phyloP scores from a whole-genome alignment of 2,113 vertebrate species.

The Aphelocoma coerulescens region DNA sequence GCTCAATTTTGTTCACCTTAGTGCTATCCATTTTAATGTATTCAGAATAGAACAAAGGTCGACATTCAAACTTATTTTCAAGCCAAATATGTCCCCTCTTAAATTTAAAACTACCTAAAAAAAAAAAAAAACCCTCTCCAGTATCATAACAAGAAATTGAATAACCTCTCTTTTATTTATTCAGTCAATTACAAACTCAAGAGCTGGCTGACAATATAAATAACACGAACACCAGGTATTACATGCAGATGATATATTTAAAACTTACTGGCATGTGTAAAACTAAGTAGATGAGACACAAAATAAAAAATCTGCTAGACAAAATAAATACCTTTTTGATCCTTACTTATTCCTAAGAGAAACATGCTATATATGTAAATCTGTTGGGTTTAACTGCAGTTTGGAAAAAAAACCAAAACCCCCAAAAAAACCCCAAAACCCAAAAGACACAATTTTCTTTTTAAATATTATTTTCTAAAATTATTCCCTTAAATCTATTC shows the following conservation, averaged over 20 bases:
- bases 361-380: not conserved
- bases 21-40: conserved; percentile 31
- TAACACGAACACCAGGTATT: not conserved
- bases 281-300: conserved; percentile 2
- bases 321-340: conserved; percentile 1
- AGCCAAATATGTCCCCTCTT: not conserved
- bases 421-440: not conserved
- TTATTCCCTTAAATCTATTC: not conserved
- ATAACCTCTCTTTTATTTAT: not conserved
- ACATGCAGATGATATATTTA: conserved; percentile 32
- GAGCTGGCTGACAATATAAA: not conserved
- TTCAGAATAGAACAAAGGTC: conserved; percentile 34
- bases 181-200: not conserved
- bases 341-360: not conserved
- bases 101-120: not conserved
- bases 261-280: not conserved
- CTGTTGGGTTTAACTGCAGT: not conserved
- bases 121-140: not conserved
- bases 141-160: not conserved
- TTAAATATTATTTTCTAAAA: not conserved
- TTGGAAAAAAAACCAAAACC: not conserved
- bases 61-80: not conserved
- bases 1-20: conserved; percentile 38
- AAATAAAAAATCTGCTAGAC: not conserved
- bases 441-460: not conserved